Evolutionary conservation across 1,140 invertebrate species (phyloP), one percentile per base, ranked within the genome.

Genomic region (Drosophila murphyi): DNA sequence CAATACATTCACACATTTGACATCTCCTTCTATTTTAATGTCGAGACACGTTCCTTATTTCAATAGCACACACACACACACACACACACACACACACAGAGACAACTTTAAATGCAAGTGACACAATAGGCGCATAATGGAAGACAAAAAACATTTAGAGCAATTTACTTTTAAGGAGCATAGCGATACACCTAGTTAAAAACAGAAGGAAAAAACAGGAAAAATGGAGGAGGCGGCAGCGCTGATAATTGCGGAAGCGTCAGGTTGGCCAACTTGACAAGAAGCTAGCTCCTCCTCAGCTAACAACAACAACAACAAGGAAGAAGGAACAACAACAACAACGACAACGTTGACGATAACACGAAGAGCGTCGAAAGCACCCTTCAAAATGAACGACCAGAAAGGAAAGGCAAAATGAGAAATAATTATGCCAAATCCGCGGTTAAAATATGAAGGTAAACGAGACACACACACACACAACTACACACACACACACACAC

Each of bases 371-470:
- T 76, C 68, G 65, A 72, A 74, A 69, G 80, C 76, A 77, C 80
- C 67, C 64, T 68, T 80, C 59, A 70, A 78, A 87, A 79, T 62
- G 43, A 43, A 43, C 39, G 75, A 62, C 67, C 72, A 77, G 75
- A 80, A 70, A 80, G 72, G 81, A 87, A 71, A 62, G 59, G 72
- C 67, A 71, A 81, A 80, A 71, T 75, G 68, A 79, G 82, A 88
- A 87, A 86, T 87, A 87, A 88, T 87, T 87, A 87, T 87, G 83
- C 77, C 82, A 87, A 87, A 88, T 87, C 83, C 82, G 83, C 69
- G 72, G 55, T 73, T 54, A 79, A 87, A 82, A 87, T 82, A 88
- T 76, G 76, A 76, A 81, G 82, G 82, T 76, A 81, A 81, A 76
- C 6, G 39, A 43, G 5, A 61, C 71, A 54, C 20, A 20, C 20